Base-by-base conservation (phyloP, 2,888 invertebrate genomes). In the Drosophila kuntzei region DNA sequence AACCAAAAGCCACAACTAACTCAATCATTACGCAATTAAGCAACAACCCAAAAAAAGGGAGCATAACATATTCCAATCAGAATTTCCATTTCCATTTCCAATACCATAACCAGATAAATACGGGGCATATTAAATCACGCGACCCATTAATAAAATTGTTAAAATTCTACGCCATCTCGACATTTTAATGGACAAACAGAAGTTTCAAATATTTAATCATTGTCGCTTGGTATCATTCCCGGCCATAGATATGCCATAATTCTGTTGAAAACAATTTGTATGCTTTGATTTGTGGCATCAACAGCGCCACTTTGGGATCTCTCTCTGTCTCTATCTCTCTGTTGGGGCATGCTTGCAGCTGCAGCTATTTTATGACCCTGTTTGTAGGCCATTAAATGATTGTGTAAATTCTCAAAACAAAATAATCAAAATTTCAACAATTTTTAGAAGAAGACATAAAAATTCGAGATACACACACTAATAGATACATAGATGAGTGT, bases 81-180 rank as follows among this genome's bases (percentile, higher is more conserved):
- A 25, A 20, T 53, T 43, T 29, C 20, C 20, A 20, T 18, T 41
- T 7, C 7, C 41, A n/a, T 12, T 41, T 12, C 51, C 69, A 37
- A 49, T 51, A 41, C 29, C 54, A 69, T 43, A 53, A 16, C 47
- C 25, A 67, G 47, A 53, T 29, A 44, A 34, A 63, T 51, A 53
- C 44, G 50, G 72, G 51, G 66, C 74, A 74, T 80, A 81, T 82
- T 80, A 87, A 87, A 87, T 83, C 82, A 83, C 84, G 84, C 81
- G 82, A 83, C 84, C 81, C 84, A 85, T 84, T 84, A 84, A 84
- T 82, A 87, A 84, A 87, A 83, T 81, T 75, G 70, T 85, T 76
- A n/a, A 85, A 84, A 59, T 70, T 76, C 55, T 59, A 49, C 61
- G 64, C 68, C 58, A 54, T 29, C 63, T 59, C 51, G 53, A 72